These are phyloP conservation scores for Limnephilus rhombicus DNA, from an alignment of 2,888 invertebrate species.

Conservation along the genomic window DNA sequence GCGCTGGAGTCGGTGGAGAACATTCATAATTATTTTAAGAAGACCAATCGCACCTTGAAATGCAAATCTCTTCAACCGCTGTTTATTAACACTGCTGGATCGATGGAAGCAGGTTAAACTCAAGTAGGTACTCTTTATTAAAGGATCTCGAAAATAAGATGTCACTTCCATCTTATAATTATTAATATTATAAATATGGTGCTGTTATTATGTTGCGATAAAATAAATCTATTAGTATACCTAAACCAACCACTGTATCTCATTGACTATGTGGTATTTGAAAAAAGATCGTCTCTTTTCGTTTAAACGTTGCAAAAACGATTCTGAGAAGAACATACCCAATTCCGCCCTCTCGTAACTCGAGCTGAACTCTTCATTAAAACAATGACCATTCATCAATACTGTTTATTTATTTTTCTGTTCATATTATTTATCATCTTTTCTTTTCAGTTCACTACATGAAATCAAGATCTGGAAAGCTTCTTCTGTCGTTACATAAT, in stretches of 20 bases:
- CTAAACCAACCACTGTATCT: conserved; percentile 40
- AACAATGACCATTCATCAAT: background rate
- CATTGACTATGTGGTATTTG: background rate
- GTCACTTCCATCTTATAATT: too few relatives aligned
- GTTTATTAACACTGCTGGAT: too few relatives aligned
- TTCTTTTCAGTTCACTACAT: conserved; percentile 49
- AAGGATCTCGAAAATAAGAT: too few relatives aligned
- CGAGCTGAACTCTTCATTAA: background rate
- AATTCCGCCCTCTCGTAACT: background rate
- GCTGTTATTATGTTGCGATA: conserved; percentile 66
- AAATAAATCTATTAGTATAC: conserved; percentile 68
- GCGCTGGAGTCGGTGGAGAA: too few relatives aligned
- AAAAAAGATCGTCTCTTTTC: too few relatives aligned
- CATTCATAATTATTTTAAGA: too few relatives aligned
- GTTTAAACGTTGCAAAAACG: background rate
- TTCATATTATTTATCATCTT: background rate
- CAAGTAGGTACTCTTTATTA: too few relatives aligned
- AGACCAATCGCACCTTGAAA: too few relatives aligned
- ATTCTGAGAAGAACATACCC: background rate
- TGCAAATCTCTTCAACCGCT: too few relatives aligned
- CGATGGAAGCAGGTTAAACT: too few relatives aligned
- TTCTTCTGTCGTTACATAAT: conserved; percentile 67
- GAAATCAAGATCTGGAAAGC: conserved; percentile 65
- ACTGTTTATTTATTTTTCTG: background rate
- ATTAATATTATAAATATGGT: too few relatives aligned